Conservation (phyloP, 2,113 vertebrate genomes). For the Pollimyrus isidori region DNA sequence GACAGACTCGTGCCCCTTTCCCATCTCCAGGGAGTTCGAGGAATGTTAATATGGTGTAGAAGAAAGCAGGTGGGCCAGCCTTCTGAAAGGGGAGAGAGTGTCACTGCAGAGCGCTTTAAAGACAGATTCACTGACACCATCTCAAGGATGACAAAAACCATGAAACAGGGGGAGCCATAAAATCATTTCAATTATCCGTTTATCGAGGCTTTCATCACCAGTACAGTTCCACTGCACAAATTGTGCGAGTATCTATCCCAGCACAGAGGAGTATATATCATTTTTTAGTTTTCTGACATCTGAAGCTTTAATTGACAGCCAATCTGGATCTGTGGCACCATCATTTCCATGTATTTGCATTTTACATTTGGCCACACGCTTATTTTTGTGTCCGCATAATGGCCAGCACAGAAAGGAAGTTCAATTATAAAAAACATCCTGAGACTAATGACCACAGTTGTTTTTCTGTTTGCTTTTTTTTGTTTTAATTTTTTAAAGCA, state of each 20-base stretch:
- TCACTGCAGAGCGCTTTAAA: not conserved
- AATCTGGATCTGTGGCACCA: not conserved
- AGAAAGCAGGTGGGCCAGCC: not conserved
- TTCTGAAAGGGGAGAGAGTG: not conserved
- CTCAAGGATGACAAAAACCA: not conserved
- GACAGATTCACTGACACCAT: not conserved
- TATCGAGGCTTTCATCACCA: not conserved
- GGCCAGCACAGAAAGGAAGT: not conserved
- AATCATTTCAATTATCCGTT: not conserved
- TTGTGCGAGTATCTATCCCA: not conserved
- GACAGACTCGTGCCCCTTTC: not conserved
- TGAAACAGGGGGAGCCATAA: not conserved
- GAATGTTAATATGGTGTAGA: conserved; percentile 21
- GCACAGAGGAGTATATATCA: not conserved
- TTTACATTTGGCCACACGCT: not conserved
- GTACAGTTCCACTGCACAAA: not conserved
- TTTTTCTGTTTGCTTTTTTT: not conserved
- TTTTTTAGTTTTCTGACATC: not conserved
- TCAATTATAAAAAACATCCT: not conserved
- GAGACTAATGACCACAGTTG: not conserved
- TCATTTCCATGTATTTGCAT: not conserved
- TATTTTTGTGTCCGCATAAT: not conserved
- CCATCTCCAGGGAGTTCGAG: not conserved
- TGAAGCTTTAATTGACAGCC: not conserved
- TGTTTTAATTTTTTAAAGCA: not conserved